A percentile compares a stretch with the other conserved stretches of the same genome.
Evolutionary conservation across 2,113 vertebrate genomes (phyloP).

Genomic region (Pseudolaguvia tuberculata): DNA sequence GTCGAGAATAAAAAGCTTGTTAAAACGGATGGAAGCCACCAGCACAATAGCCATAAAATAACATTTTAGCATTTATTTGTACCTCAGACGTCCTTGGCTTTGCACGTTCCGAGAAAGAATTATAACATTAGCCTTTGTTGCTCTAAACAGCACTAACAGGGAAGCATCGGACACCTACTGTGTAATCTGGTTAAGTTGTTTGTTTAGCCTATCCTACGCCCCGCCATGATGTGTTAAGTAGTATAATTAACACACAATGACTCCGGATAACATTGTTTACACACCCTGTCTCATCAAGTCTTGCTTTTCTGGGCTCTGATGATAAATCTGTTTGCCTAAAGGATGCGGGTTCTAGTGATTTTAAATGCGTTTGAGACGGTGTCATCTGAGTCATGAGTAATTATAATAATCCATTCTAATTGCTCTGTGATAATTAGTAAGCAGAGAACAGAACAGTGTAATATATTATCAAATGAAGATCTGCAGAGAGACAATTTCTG

Average conservation of each 20-base stretch:
- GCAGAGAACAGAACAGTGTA: not conserved
- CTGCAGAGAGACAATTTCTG: too few relatives aligned
- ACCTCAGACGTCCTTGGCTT: not conserved
- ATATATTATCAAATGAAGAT: too few relatives aligned
- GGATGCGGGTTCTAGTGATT: not conserved
- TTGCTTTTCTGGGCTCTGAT: conserved; percentile 7
- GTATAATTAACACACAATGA: conserved; percentile 44
- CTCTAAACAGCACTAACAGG: conserved; percentile 39
- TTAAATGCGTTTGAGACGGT: too few relatives aligned
- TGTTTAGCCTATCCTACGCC: conserved; percentile 38
- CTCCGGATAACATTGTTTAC: conserved; percentile 37
- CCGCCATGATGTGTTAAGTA: conserved; percentile 40
- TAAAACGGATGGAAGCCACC: not conserved
- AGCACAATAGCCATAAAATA: not conserved
- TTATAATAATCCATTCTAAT: not conserved
- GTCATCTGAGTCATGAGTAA: not conserved
- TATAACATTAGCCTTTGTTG: conserved; percentile 38
- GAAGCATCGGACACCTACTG: conserved; percentile 34
- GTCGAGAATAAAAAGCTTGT: not conserved
- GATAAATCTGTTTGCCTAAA: not conserved
- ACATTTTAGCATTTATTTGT: conserved; percentile 6
- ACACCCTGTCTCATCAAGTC: conserved; percentile 22
- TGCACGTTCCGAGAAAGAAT: conserved; percentile 18
- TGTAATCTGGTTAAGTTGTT: conserved; percentile 49
- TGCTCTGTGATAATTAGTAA: not conserved